Conservation (phyloP, 2,888 invertebrate genomes). For the Pachliopta kotzebuea region DNA sequence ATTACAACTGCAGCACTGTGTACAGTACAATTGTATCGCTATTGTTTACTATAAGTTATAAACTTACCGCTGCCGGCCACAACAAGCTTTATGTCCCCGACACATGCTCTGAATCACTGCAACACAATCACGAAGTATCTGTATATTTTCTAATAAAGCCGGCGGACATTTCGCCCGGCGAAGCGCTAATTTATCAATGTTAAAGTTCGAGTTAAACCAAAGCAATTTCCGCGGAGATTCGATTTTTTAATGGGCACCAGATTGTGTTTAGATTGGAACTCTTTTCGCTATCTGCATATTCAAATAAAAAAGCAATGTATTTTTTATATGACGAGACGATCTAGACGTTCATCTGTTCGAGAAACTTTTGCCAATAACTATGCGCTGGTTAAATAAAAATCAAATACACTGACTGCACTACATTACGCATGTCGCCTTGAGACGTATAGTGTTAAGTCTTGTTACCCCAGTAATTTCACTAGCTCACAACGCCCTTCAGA, state of each 20-base stretch:
- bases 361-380: too few relatives aligned
- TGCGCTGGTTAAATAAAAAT: too few relatives aligned
- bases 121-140: conserved; percentile 49
- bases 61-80: conserved; percentile 31
- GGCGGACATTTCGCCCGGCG: conserved; percentile 58
- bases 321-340: too few relatives aligned
- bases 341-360: too few relatives aligned
- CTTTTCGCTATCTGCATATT: conserved; percentile 43
- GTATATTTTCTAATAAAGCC: conserved; percentile 68
- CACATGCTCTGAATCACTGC: conserved; percentile 51
- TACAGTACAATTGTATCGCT: conserved; percentile 22
- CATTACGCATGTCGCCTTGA: too few relatives aligned
- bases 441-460: too few relatives aligned
- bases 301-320: neutral
- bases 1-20: neutral
- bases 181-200: conserved; percentile 72
- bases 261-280: conserved; percentile 48
- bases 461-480: too few relatives aligned
- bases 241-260: conserved; percentile 48
- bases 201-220: conserved; percentile 63
- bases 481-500: too few relatives aligned
- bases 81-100: conserved; percentile 45
- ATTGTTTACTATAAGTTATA: conserved; percentile 30
- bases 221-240: conserved; percentile 65
- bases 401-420: too few relatives aligned